Evolutionary conservation across 1,140 invertebrate species (phyloP).

Genomic region (Latrodectus geometricus): DNA sequence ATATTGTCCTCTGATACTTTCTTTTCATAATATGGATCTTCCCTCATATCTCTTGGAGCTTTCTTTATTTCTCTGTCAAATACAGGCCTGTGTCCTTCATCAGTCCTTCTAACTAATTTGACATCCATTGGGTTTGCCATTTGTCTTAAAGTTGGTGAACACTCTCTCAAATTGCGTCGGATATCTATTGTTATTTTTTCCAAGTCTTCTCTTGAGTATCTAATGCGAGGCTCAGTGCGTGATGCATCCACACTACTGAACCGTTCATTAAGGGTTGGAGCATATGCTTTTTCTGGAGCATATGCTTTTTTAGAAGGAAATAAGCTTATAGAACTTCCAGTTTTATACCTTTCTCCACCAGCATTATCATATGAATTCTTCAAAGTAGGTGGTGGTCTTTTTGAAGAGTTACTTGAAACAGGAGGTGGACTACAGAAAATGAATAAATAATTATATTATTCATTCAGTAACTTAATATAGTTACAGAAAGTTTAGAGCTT

Average conservation of each 20-base stretch:
- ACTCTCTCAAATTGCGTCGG: background rate
- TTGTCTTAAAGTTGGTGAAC: constrained; percentile 23
- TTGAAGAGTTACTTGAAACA: constrained; percentile 7
- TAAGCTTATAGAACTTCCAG: background rate
- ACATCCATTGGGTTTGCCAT: constrained; percentile 42
- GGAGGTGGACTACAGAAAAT: background rate
- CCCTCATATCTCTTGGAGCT: constrained; percentile 45
- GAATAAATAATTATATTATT: background rate
- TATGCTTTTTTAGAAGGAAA: background rate
- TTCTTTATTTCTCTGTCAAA: constrained; percentile 56
- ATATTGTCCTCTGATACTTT: background rate
- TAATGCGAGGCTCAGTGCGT: constrained; percentile 22
- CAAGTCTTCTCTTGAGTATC: constrained; percentile 44
- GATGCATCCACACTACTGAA: constrained; percentile 27
- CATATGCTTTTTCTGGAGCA: background rate
- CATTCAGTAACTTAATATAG: no score
- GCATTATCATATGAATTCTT: constrained; percentile 12
- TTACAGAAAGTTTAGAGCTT: no score
- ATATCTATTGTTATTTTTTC: constrained; percentile 54
- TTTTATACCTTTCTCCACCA: constrained; percentile 2
- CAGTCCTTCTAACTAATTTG: constrained; percentile 29
- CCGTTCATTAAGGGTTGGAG: constrained; percentile 41
- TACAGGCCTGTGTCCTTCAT: constrained; percentile 48
- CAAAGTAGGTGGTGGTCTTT: constrained; percentile 6
- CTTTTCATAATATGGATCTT: constrained; percentile 52